Evolutionary conservation across 2,797 vertebrate genomes (phyloP).

Genomic region (Sus cebifrons): DNA sequence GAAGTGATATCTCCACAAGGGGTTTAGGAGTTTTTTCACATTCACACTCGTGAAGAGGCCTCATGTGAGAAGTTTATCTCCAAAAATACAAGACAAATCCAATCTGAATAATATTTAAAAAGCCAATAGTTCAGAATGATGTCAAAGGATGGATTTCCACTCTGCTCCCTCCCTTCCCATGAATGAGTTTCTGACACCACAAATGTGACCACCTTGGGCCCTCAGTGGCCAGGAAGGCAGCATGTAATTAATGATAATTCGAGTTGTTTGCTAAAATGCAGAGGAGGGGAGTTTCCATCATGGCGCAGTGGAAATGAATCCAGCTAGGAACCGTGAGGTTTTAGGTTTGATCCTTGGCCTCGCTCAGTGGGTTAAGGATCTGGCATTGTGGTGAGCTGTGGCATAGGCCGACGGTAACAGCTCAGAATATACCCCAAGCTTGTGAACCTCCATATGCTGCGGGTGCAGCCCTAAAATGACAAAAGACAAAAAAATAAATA

Average conservation of each 20-base stretch:
- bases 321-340: no score
- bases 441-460: no score
- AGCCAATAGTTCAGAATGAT: background rate
- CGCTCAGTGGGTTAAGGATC: no score
- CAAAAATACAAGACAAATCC: background rate
- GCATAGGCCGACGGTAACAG: no score
- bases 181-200: constrained; percentile 51
- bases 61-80: background rate
- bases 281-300: no score
- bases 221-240: background rate
- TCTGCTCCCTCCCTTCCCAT: background rate
- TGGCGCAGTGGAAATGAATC: no score
- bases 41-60: background rate
- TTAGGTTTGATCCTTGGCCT: no score
- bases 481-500: no score
- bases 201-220: background rate
- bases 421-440: no score
- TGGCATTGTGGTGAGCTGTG: no score
- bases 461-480: background rate
- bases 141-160: background rate
- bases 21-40: background rate
- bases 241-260: constrained; percentile 1
- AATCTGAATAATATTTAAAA: background rate
- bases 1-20: background rate
- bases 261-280: background rate